A percentile compares a stretch with the other conserved stretches of the same genome.
Conservation (phyloP, 2,888 invertebrate species). For the Fissipunctia ypsillon region DNA sequence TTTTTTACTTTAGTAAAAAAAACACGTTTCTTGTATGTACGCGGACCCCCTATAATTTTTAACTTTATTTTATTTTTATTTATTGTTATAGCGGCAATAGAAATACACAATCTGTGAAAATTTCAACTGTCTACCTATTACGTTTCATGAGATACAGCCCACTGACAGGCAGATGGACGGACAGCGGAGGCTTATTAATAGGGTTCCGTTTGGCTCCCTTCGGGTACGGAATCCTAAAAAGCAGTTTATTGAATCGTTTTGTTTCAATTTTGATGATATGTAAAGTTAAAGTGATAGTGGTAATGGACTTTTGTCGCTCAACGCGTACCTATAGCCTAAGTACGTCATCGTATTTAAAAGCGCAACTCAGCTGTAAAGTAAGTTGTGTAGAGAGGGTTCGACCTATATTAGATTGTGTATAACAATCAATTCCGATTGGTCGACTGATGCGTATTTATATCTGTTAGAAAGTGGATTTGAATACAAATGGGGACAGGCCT, state of each 20-base stretch:
- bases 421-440: conserved; percentile 6
- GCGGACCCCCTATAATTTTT: too few relatives aligned
- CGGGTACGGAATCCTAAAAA: too few relatives aligned
- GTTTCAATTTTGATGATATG: neutral
- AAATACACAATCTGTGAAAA: too few relatives aligned
- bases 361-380: neutral
- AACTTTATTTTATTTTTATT: too few relatives aligned
- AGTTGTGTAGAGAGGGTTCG: neutral
- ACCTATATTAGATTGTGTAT: conserved; percentile 1
- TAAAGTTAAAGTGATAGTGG: neutral
- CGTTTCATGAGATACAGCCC: too few relatives aligned
- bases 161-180: too few relatives aligned
- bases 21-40: too few relatives aligned
- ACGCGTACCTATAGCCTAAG: neutral
- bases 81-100: too few relatives aligned
- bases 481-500: conserved; percentile 33
- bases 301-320: neutral
- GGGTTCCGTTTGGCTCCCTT: too few relatives aligned
- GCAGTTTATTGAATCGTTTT: neutral
- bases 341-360: neutral
- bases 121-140: too few relatives aligned
- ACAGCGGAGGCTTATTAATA: too few relatives aligned
- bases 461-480: conserved; percentile 16
- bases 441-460: conserved; percentile 12
- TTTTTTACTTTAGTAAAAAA: too few relatives aligned